Percentiles rank a stretch among this genome's conserved stretches.
Conservation (phyloP, 2,797 vertebrate genomes). For the Sebastes melanostomus region DNA sequence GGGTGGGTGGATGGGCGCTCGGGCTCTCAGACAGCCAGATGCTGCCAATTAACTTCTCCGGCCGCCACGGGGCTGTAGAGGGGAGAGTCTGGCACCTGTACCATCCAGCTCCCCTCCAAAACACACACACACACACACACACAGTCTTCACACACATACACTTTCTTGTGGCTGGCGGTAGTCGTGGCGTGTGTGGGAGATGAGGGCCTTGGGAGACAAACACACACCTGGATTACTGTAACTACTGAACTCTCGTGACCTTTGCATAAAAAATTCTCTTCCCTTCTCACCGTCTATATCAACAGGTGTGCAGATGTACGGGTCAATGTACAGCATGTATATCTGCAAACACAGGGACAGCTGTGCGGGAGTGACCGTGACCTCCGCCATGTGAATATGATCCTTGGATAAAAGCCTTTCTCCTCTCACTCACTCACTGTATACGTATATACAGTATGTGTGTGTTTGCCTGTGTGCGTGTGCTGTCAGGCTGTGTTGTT, state of each 20-base stretch:
- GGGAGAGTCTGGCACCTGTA: slow-evolving; percentile 73
- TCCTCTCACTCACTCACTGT: slow-evolving; percentile 7
- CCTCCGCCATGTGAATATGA: slow-evolving; percentile 27
- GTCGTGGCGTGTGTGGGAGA: slow-evolving; percentile 9
- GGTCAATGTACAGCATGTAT: neutral
- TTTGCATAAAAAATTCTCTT: slow-evolving; percentile 11
- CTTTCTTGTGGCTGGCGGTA: slow-evolving; percentile 30
- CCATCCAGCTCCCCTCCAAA: slow-evolving; percentile 25
- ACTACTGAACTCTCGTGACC: slow-evolving; percentile 26
- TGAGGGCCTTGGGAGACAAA: slow-evolving; percentile 27
- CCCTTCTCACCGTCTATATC: neutral
- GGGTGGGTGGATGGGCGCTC: slow-evolving; percentile 49
- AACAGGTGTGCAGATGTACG: slow-evolving; percentile 17
- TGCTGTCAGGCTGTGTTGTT: slow-evolving; percentile 62
- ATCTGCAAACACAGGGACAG: slow-evolving; percentile 21
- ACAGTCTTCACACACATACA: slow-evolving; percentile 17
- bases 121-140: neutral
- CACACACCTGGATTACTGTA: slow-evolving; percentile 25
- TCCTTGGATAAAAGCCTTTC: slow-evolving; percentile 36
- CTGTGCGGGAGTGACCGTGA: neutral
- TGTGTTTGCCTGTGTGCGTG: slow-evolving; percentile 4
- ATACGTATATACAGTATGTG: neutral
- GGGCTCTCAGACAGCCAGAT: slow-evolving; percentile 84
- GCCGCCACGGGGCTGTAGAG: slow-evolving; percentile 70
- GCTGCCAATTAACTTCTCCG: slow-evolving; percentile 87